These are phyloP conservation scores for Pomacea maculata DNA, from an alignment of 1,140 invertebrate genomes.

Conservation along the genomic window DNA sequence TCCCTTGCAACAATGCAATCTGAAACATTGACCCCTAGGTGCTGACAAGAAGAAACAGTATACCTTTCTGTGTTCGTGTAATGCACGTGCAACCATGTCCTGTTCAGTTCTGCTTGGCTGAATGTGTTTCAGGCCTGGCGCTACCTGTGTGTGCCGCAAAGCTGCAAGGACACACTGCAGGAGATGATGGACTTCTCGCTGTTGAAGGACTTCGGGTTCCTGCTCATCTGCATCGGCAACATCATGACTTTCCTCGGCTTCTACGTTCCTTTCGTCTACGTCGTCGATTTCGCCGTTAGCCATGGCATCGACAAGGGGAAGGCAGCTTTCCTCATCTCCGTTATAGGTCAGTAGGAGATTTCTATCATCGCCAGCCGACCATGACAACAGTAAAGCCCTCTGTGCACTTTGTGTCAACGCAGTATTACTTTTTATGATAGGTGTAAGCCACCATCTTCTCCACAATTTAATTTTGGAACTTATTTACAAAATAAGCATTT, in stretches of 20 bases:
- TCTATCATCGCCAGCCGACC: neutral
- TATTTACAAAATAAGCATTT: too few relatives aligned
- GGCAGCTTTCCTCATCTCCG: conserved; percentile 60
- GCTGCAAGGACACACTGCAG: conserved; percentile 68
- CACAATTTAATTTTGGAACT: too few relatives aligned
- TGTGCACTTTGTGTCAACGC: too few relatives aligned
- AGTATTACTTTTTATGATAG: too few relatives aligned
- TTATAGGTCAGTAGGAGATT: conserved; percentile 54
- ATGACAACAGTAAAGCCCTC: too few relatives aligned
- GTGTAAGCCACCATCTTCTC: too few relatives aligned
- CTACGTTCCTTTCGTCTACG: conserved; percentile 94
- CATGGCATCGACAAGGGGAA: conserved; percentile 70
- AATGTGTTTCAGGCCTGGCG: conserved; percentile 17
- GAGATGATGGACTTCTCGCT: conserved; percentile 94
- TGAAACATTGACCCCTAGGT: too few relatives aligned
- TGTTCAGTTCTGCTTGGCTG: conserved; percentile 64
- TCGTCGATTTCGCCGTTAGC: conserved; percentile 84
- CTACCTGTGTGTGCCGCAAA: conserved; percentile 75
- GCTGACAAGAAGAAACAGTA: too few relatives aligned
- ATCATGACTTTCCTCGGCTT: conserved; percentile 93
- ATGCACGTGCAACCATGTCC: too few relatives aligned
- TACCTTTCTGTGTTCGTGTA: neutral
- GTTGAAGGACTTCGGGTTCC: conserved; percentile 69
- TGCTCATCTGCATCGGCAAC: conserved; percentile 87
- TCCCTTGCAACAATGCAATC: neutral